These are phyloP conservation scores for Upupa epops DNA, from an alignment of 2,113 vertebrate species.

Conservation along the genomic window DNA sequence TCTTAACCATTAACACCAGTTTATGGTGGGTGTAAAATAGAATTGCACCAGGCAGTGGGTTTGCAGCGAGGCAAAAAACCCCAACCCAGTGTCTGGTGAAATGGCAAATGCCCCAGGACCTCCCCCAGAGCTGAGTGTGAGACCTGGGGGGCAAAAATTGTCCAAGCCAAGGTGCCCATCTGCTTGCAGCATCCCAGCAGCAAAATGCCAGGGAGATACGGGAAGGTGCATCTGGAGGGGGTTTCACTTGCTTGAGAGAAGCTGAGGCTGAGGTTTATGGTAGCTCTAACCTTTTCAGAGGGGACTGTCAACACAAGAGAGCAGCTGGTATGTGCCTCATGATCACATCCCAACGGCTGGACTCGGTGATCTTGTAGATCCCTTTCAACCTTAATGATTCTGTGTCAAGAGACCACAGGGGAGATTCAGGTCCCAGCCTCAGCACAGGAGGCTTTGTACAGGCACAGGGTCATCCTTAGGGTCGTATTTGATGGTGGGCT, in stretches of 20 bases:
- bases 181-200: neutral
- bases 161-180: neutral
- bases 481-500: neutral
- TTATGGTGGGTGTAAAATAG: neutral
- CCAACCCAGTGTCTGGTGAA: neutral
- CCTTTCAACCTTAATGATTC: too few species aligned
- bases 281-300: neutral
- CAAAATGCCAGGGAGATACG: neutral
- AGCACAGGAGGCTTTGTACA: neutral
- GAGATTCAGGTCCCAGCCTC: neutral
- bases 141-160: neutral
- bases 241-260: neutral
- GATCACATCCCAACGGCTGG: too few species aligned
- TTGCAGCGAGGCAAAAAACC: neutral
- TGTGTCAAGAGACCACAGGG: neutral
- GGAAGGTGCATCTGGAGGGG: neutral
- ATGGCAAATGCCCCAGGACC: neutral
- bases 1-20: neutral
- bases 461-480: accelerated
- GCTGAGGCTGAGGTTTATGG: neutral
- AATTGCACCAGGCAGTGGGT: neutral
- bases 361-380: too few species aligned
- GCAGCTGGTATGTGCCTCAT: neutral
- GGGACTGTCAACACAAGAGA: neutral
- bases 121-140: neutral